Conservation (phyloP, 2,888 invertebrate species). For the Lamellibrachia satsuma region DNA sequence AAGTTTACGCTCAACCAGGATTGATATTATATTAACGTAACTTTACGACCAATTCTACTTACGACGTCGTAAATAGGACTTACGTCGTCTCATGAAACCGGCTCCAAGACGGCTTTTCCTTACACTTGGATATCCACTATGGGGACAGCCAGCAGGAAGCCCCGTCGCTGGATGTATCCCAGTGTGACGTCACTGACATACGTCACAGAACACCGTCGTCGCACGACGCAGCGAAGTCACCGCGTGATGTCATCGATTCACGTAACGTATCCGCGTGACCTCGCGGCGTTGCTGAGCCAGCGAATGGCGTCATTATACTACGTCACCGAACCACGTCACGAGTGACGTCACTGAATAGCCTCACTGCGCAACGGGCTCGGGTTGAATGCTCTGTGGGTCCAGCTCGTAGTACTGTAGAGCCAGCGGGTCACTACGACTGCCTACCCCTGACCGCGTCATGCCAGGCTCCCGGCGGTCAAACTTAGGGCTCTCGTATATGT, state of each 20-base stretch:
- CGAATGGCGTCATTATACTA: too few species aligned
- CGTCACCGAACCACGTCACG: background rate
- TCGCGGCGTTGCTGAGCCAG: background rate
- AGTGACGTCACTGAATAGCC: background rate
- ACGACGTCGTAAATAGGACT: too few species aligned
- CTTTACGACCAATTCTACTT: too few species aligned
- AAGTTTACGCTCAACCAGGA: too few species aligned
- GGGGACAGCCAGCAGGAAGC: background rate
- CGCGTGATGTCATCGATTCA: background rate
- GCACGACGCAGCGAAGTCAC: background rate
- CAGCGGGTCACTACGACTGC: background rate
- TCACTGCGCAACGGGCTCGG: slow-evolving; percentile 8
- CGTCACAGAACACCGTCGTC: background rate
- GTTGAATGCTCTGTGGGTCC: slow-evolving; percentile 33
- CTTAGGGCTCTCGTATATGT: slow-evolving; percentile 44
- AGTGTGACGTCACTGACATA: background rate
- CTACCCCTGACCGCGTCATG: background rate
- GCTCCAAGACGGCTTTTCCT: background rate
- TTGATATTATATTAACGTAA: too few species aligned
- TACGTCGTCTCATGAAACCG: too few species aligned
- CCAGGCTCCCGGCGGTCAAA: slow-evolving; percentile 39
- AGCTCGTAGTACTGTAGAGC: slow-evolving; percentile 36
- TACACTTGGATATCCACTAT: background rate
- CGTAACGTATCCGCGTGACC: background rate
- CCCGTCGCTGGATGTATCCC: background rate